phyloP scores from a whole-genome alignment of 2,888 invertebrate species.

The Folsomia manolachei region DNA sequence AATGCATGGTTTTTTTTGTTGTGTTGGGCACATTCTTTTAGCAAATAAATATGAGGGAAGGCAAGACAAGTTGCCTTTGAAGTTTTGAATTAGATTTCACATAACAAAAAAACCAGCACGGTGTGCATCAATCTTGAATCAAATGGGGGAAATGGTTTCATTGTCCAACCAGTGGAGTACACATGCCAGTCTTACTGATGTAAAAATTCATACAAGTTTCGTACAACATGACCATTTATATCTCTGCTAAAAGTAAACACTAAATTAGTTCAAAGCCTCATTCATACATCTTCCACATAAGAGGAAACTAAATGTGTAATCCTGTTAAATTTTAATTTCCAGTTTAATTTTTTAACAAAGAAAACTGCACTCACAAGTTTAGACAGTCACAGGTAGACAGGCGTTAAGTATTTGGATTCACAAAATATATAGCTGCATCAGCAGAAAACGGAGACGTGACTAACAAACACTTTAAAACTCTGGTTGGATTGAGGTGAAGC shows the following conservation, averaged over 20 bases:
- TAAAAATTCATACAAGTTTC: too few relatives aligned
- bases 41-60: background rate
- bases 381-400: background rate
- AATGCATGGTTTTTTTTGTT: too few relatives aligned
- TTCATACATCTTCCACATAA: background rate
- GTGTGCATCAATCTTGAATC: too few relatives aligned
- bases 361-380: background rate
- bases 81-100: slow-evolving; percentile 8
- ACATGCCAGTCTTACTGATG: too few relatives aligned
- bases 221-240: too few relatives aligned
- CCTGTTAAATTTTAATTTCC: background rate
- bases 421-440: too few relatives aligned
- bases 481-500: background rate
- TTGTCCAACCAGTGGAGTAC: too few relatives aligned
- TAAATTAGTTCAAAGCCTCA: too few relatives aligned
- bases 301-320: too few relatives aligned
- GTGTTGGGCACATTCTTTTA: background rate
- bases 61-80: background rate
- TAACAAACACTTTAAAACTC: background rate
- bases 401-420: background rate
- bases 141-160: too few relatives aligned
- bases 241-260: too few relatives aligned
- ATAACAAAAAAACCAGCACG: too few relatives aligned
- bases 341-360: background rate
- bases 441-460: background rate